These are phyloP conservation scores for Julus scandinavius DNA, from an alignment of 2,888 invertebrate species.

Conservation along the genomic window DNA sequence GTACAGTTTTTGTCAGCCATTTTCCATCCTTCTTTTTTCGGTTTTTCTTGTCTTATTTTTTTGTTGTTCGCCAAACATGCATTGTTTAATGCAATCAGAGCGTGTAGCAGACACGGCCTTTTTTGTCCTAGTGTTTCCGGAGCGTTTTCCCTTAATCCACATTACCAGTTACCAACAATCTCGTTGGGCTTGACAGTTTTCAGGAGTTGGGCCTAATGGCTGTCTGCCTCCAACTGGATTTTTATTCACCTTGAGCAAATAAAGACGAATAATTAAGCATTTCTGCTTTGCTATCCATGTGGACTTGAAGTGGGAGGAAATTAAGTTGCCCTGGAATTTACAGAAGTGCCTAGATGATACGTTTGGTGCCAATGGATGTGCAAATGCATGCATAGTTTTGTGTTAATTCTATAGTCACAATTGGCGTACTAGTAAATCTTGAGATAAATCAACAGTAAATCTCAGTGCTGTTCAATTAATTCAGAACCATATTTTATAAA, in stretches of 20 bases:
- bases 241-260: not conserved
- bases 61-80: not conserved
- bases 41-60: not conserved
- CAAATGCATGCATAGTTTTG: not conserved
- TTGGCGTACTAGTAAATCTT: no score
- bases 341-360: not conserved
- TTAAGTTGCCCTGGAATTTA: not conserved
- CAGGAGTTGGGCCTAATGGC: not conserved
- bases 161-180: not conserved
- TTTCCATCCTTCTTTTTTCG: not conserved
- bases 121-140: not conserved
- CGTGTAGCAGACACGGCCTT: not conserved
- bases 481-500: no score
- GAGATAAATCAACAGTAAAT: no score
- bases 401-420: no score
- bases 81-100: conserved; percentile 11
- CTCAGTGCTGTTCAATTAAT: no score
- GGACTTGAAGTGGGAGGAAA: not conserved
- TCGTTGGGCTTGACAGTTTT: not conserved
- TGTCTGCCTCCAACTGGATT: not conserved
- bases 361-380: not conserved
- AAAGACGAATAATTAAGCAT: conserved; percentile 9
- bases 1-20: not conserved
- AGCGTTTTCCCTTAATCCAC: not conserved
- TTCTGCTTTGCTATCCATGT: not conserved